Conservation (phyloP, 2,113 vertebrate species). For the Scytalopus superciliaris region DNA sequence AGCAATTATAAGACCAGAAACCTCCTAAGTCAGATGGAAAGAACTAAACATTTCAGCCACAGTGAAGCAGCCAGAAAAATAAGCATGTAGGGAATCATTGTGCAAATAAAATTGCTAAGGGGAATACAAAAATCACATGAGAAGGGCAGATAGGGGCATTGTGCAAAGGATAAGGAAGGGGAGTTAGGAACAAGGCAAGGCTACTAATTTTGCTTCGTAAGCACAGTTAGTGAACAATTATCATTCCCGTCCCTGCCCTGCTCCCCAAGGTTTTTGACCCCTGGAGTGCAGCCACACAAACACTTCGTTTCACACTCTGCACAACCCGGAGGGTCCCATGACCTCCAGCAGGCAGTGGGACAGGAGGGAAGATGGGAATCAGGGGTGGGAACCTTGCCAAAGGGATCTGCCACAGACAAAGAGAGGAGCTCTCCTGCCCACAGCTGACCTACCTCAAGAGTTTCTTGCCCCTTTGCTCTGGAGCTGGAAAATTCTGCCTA, state of each 20-base stretch:
- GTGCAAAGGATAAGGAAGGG: neutral
- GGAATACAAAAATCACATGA: conserved; percentile 15
- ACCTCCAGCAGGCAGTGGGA: neutral
- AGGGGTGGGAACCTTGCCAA: neutral
- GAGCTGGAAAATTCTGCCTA: neutral
- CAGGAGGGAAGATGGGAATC: neutral
- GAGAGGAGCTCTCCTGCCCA: neutral
- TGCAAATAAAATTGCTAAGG: conserved; percentile 25
- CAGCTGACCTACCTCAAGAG: neutral
- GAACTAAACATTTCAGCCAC: conserved; percentile 10
- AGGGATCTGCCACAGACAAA: neutral
- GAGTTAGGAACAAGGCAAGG: neutral
- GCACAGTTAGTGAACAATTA: neutral
- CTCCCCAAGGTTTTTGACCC: neutral
- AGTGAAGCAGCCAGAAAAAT: conserved; percentile 6
- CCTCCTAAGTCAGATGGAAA: conserved; percentile 48
- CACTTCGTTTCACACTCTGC: rapidly evolving
- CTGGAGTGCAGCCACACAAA: neutral
- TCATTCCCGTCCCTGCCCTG: neutral
- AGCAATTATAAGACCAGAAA: conserved; percentile 31
- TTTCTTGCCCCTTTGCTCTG: neutral
- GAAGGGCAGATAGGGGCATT: conserved; percentile 19
- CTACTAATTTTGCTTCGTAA: neutral
- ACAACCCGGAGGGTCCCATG: rapidly evolving
- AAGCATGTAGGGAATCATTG: neutral